Conservation (phyloP, 2,113 vertebrate species). For the Oryzias woworae region DNA sequence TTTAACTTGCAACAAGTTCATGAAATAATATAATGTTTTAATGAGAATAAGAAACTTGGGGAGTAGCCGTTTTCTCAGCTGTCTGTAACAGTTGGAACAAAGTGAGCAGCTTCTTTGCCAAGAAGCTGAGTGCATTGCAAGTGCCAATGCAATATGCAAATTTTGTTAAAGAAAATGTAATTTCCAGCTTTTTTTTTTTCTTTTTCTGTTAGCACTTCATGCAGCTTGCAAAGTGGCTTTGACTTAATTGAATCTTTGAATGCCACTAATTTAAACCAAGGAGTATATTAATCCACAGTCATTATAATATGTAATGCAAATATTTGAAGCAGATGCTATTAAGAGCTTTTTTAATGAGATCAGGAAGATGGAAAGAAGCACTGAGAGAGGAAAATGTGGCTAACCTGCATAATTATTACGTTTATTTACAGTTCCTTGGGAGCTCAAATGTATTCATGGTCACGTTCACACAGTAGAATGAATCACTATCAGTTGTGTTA, state of each 20-base stretch:
- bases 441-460: slow-evolving; percentile 1
- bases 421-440: slow-evolving; percentile 20
- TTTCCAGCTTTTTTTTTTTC: slow-evolving; percentile 32
- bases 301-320: slow-evolving; percentile 65
- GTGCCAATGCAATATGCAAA: slow-evolving; percentile 60
- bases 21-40: slow-evolving; percentile 10
- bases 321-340: slow-evolving; percentile 52
- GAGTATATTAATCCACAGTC: slow-evolving; percentile 41
- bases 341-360: slow-evolving; percentile 45
- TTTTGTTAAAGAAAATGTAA: slow-evolving; percentile 60
- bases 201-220: slow-evolving; percentile 66
- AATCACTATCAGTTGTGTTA: slow-evolving; percentile 6
- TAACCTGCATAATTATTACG: slow-evolving; percentile 20
- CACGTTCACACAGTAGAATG: slow-evolving; percentile 2
- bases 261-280: slow-evolving; percentile 65
- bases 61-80: slow-evolving; percentile 39
- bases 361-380: slow-evolving; percentile 2
- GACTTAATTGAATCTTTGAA: slow-evolving; percentile 68
- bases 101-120: slow-evolving; percentile 43
- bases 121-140: slow-evolving; percentile 43
- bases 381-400: slow-evolving; percentile 13
- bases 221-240: slow-evolving; percentile 54
- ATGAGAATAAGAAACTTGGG: slow-evolving; percentile 16
- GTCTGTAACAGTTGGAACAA: slow-evolving; percentile 53
- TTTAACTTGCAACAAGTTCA: no score